phyloP scores from a whole-genome alignment of 2,113 vertebrate genomes.

The Pseudonaja textilis region DNA sequence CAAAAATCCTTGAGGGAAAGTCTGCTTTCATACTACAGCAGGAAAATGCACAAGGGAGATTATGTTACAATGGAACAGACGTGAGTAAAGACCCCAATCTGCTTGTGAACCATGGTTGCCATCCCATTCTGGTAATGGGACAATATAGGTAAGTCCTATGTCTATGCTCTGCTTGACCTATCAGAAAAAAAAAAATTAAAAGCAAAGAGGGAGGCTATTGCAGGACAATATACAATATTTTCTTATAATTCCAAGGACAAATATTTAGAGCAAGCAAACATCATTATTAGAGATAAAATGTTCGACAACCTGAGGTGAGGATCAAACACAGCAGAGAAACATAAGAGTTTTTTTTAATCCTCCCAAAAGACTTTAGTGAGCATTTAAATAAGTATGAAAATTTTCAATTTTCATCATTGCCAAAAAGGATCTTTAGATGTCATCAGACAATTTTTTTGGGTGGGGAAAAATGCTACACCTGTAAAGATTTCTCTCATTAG shows the following conservation, averaged over 20 bases:
- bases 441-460: background rate
- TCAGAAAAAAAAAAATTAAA: background rate
- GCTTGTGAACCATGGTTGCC: background rate
- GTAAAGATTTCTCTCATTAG: background rate
- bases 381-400: background rate
- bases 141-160: background rate
- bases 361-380: background rate
- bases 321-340: background rate
- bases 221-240: background rate
- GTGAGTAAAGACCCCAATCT: background rate
- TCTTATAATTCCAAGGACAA: background rate
- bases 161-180: background rate
- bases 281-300: background rate
- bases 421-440: background rate
- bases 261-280: background rate
- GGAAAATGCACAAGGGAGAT: background rate
- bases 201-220: background rate
- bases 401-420: background rate
- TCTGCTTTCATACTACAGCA: background rate
- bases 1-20: background rate
- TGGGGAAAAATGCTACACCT: background rate
- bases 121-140: background rate
- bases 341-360: background rate
- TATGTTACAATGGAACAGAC: background rate
- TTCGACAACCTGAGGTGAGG: background rate